Base-by-base conservation (phyloP, 1,140 invertebrate species). In the Cydia amplana region DNA sequence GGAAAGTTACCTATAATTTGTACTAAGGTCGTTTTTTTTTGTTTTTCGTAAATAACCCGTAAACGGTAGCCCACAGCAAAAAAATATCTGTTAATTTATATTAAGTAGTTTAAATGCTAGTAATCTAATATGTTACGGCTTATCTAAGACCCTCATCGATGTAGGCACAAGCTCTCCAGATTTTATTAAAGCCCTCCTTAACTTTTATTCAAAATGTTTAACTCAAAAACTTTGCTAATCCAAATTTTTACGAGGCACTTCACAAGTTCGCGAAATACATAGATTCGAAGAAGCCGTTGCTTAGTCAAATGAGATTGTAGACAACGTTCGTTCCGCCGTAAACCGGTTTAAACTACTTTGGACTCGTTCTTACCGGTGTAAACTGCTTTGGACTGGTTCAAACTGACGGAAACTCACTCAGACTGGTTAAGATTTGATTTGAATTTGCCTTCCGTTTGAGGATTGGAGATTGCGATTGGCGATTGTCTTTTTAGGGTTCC, bases 371-470 rank as follows among this genome's bases (percentile, higher is more conserved):
- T n/a, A 43, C 65, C 65, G 32, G 65, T 36, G n/a, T 36, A 36
- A 51, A 51, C 49, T 51, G 49, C 16, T 51, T 25, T 32, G 25
- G 7, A 43, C 32, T 36, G 32, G 32, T 36, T 36, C 1, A 20
- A 70, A 70, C 28, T n/a, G 65, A 32, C n/a, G 16, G 28, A 70
- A 70, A 36, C 32, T 36, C 18, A 32, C 18, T 70, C 36, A 6
- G 6, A n/a, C 65, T 18, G 65, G 65, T 36, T 70, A 70, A n/a
- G n/a, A n/a, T 70, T 70, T 43, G 65, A 70, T 70, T 70, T 70
- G 65, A 70, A 43, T 70, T 67, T 23, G 7, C 36, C n/a, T 7
- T 36, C 65, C 43, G 65, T 70, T 70, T 70, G 65, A 70, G 28
- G 32, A 40, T 60, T 20, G n/a, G 64, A 70, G 36, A 70, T 70